A percentile compares a stretch with the other conserved stretches of the same genome.
Evolutionary conservation across 2,113 vertebrate genomes (phyloP).

Genomic region (Diglossa brunneiventris): DNA sequence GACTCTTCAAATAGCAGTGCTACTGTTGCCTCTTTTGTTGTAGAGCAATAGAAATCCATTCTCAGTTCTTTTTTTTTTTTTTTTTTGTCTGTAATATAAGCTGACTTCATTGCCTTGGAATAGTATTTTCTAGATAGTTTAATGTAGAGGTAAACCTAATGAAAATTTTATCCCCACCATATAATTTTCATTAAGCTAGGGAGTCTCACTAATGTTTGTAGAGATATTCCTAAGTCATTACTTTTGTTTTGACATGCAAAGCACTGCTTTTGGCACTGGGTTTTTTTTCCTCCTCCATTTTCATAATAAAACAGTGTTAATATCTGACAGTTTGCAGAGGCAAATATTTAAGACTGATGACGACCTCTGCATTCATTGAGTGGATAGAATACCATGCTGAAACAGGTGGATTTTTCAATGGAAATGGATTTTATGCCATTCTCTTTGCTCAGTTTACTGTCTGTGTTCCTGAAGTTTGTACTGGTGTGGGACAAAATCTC

Average conservation of each 20-base stretch:
- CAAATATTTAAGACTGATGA: background rate
- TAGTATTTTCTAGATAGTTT: background rate
- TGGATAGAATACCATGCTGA: background rate
- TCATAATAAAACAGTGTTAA: background rate
- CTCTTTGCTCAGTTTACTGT: background rate
- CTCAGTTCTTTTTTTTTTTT: background rate
- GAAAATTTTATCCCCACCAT: background rate
- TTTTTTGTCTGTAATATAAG: background rate
- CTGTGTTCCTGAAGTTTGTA: background rate
- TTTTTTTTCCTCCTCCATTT: background rate
- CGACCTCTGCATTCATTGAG: background rate
- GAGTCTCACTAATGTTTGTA: background rate
- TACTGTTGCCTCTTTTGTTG: background rate
- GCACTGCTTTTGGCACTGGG: background rate
- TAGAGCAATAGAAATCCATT: background rate
- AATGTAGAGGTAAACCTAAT: background rate
- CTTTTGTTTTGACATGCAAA: background rate
- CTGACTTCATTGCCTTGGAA: background rate
- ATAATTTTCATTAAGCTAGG: background rate
- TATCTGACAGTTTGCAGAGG: background rate
- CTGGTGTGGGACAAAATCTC: background rate
- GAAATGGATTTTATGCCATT: background rate
- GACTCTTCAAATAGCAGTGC: background rate
- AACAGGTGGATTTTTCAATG: background rate
- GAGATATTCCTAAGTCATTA: background rate